phyloP scores from a whole-genome alignment of 1,140 invertebrate species.

The Lordiphosa mommai region DNA sequence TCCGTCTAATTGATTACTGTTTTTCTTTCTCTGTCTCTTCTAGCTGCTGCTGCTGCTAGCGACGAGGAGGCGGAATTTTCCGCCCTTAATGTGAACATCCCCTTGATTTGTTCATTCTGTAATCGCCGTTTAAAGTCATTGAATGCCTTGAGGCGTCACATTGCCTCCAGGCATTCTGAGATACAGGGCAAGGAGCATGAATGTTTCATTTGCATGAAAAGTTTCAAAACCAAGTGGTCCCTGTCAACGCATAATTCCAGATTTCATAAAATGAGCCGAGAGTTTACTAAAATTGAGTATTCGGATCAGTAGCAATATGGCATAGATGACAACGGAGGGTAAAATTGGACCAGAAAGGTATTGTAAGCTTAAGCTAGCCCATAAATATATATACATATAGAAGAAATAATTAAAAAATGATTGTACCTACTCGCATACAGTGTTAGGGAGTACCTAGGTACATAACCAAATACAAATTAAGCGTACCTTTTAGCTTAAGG shows the following conservation, averaged over 20 bases:
- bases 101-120: constrained; percentile 60
- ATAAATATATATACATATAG: background rate
- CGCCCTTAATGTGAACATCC: background rate
- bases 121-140: constrained; percentile 65
- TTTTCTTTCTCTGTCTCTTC: background rate
- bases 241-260: constrained; percentile 77
- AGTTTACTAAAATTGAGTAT: constrained; percentile 57
- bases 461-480: too few species aligned
- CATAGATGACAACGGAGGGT: background rate
- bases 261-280: constrained; percentile 67
- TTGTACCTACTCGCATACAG: too few species aligned
- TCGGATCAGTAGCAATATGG: background rate
- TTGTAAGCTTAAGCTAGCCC: background rate
- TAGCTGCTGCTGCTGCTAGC: background rate
- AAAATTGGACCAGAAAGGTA: background rate
- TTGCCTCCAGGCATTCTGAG: constrained; percentile 69
- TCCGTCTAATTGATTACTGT: background rate
- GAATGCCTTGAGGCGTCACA: constrained; percentile 64
- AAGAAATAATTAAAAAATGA: too few species aligned
- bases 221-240: constrained; percentile 79
- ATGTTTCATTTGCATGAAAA: constrained; percentile 68
- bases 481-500: too few species aligned
- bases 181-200: constrained; percentile 64
- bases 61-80: constrained; percentile 28
- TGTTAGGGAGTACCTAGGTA: too few species aligned